Evolutionary conservation across 23 tunicate genomes (phyloP).

Genomic region (Clavelina lepadiformis): DNA sequence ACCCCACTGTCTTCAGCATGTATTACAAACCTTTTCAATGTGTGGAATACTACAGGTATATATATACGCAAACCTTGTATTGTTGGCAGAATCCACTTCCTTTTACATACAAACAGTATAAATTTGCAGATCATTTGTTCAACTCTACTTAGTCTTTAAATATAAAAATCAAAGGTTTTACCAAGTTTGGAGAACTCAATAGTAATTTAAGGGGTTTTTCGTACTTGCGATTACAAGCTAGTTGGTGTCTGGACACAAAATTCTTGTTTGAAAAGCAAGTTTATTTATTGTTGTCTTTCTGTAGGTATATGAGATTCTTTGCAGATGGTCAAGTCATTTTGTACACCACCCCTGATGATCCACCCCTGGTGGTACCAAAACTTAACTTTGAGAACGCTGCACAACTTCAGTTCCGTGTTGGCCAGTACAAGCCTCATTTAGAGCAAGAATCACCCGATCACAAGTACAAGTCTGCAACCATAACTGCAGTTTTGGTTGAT

Average conservation of each 20-base stretch:
- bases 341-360: constrained; percentile 37
- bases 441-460: constrained; percentile 8
- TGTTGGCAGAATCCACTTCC: too few species aligned
- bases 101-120: too few species aligned
- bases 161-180: too few species aligned
- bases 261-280: too few species aligned
- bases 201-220: too few species aligned
- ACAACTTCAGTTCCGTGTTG: constrained; percentile 21
- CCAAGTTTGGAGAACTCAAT: too few species aligned
- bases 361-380: constrained; percentile 22
- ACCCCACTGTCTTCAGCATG: constrained; percentile 30
- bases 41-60: constrained; percentile 68
- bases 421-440: constrained; percentile 23
- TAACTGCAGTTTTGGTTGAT: constrained; percentile 19
- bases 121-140: too few species aligned
- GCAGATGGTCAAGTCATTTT: constrained; percentile 27
- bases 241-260: too few species aligned
- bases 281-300: constrained; percentile 7
- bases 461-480: constrained; percentile 10
- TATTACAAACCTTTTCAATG: constrained; percentile 40
- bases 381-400: constrained; percentile 15
- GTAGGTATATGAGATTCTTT: constrained; percentile 52
- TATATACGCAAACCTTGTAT: too few species aligned
- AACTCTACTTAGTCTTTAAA: too few species aligned
- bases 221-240: too few species aligned